Percentiles rank a stretch among this genome's conserved stretches.
Conservation (phyloP, 2,888 invertebrate genomes). For the Brachycybe producta region DNA sequence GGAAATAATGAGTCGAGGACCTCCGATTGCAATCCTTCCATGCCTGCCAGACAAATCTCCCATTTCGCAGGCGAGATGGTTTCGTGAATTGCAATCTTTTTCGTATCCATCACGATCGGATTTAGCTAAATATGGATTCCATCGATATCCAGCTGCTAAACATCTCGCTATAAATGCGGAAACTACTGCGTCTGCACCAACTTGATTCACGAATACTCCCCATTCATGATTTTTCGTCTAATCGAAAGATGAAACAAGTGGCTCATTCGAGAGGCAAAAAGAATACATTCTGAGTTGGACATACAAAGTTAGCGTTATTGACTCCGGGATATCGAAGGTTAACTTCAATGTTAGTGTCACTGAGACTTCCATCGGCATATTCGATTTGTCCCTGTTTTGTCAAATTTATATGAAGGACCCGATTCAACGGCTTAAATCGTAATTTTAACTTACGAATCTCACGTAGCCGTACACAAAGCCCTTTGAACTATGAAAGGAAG, state of each 20-base stretch:
- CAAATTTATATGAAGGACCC: slow-evolving; percentile 8
- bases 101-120: slow-evolving; percentile 54
- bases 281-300: not conserved
- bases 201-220: slow-evolving; percentile 82
- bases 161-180: slow-evolving; percentile 64
- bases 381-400: slow-evolving; percentile 60
- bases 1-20: slow-evolving; percentile 57
- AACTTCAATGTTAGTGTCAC: slow-evolving; percentile 80
- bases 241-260: not conserved
- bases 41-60: slow-evolving; percentile 77
- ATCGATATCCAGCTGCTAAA: slow-evolving; percentile 78
- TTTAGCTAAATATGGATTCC: slow-evolving; percentile 56
- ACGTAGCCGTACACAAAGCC: slow-evolving; percentile 77
- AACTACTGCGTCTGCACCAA: slow-evolving; percentile 80
- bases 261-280: not conserved
- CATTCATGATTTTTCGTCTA: slow-evolving; percentile 73
- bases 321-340: slow-evolving; percentile 76
- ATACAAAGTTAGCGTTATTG: slow-evolving; percentile 53
- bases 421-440: not conserved
- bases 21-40: slow-evolving; percentile 69
- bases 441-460: slow-evolving; percentile 49
- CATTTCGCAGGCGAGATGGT: slow-evolving; percentile 77
- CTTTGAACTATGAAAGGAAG: slow-evolving; percentile 78
- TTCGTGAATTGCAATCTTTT: slow-evolving; percentile 74
- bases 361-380: slow-evolving; percentile 70